Evolutionary conservation across 2,113 vertebrate species (phyloP).

Genomic region (Nyctereutes procyonoides): DNA sequence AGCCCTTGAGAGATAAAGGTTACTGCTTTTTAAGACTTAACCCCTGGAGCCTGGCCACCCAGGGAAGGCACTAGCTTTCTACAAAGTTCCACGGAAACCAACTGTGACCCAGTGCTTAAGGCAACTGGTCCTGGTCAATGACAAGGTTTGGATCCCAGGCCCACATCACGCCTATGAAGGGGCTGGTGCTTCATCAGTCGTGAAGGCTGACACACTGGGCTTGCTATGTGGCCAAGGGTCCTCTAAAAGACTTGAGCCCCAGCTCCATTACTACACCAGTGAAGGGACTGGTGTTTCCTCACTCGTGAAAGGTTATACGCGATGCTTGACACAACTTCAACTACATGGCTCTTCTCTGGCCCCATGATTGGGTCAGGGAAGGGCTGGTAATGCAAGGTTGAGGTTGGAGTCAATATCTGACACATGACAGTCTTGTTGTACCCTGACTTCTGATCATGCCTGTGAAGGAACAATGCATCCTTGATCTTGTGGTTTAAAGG

Average conservation of each 20-base stretch:
- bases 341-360: background rate
- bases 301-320: background rate
- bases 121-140: background rate
- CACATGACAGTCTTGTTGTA: background rate
- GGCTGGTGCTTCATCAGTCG: background rate
- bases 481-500: background rate
- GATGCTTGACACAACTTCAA: background rate
- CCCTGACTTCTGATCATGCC: background rate
- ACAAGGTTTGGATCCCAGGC: background rate
- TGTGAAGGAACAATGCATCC: background rate
- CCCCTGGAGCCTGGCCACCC: background rate
- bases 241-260: background rate
- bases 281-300: background rate
- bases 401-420: background rate
- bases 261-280: background rate
- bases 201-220: background rate
- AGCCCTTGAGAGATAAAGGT: background rate
- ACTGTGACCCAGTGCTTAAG: background rate
- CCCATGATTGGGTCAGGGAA: background rate
- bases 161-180: background rate
- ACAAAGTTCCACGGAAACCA: background rate
- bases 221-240: background rate
- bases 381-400: background rate
- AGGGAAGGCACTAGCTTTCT: background rate
- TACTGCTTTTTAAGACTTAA: constrained; percentile 5